Percentiles rank a stretch among this genome's conserved stretches.
Evolutionary conservation across 2,797 vertebrate genomes (phyloP).

Genomic region (Pelochelys cantorii): DNA sequence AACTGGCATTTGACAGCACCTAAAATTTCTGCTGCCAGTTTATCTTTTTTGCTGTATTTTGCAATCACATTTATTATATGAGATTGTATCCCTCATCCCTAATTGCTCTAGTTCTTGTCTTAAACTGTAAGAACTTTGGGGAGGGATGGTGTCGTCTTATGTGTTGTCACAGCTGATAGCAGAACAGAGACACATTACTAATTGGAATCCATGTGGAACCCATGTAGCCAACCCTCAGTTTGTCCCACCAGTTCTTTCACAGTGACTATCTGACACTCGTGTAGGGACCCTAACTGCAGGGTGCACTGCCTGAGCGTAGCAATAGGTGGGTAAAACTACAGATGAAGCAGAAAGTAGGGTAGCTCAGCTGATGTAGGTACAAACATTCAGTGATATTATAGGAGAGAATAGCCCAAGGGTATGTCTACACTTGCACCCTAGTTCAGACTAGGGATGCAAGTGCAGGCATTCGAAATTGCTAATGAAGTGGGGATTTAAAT

Average conservation of each 20-base stretch:
- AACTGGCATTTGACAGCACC: not conserved
- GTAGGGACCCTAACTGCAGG: not conserved
- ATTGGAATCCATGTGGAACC: not conserved
- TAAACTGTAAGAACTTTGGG: not conserved
- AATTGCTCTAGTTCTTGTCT: not conserved
- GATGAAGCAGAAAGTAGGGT: not conserved
- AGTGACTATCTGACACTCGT: not conserved
- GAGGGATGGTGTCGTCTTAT: not conserved
- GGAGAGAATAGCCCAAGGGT: not conserved
- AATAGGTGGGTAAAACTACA: not conserved
- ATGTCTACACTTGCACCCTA: too few species aligned
- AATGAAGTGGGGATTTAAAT: too few species aligned
- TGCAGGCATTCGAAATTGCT: too few species aligned
- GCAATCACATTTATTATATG: not conserved
- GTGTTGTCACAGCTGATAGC: not conserved
- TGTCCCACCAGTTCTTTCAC: not conserved
- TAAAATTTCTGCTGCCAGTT: conserved; percentile 6
- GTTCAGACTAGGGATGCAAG: too few species aligned
- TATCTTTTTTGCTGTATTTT: not conserved
- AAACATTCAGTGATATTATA: not conserved
- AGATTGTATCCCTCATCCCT: not conserved
- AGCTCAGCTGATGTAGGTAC: not conserved
- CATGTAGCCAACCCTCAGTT: not conserved
- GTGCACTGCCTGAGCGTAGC: not conserved
- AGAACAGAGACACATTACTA: not conserved